Percentiles rank a stretch among this genome's conserved stretches.
These are phyloP conservation scores for Syrrhaptes paradoxus DNA, from an alignment of 2,113 vertebrate species.

Conservation along the genomic window DNA sequence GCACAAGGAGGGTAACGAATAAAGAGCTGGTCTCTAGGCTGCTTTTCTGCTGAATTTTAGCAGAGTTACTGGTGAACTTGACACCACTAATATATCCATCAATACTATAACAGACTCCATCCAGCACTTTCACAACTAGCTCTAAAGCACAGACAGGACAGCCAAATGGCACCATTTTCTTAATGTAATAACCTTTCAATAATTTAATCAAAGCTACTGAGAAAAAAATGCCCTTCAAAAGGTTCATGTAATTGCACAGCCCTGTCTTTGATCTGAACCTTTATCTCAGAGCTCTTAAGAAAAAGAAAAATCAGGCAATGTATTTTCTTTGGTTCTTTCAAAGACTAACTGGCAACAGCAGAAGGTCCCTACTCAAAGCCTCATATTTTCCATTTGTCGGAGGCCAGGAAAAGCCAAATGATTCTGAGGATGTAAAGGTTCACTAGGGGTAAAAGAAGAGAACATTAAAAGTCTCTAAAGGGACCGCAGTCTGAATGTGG, in stretches of 20 bases:
- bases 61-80: not conserved
- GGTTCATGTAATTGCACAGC: not conserved
- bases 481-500: not conserved
- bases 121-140: not conserved
- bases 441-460: not conserved
- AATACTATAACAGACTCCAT: not conserved
- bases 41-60: not conserved
- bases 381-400: slow-evolving; percentile 1
- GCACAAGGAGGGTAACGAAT: not conserved
- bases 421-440: not conserved
- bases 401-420: slow-evolving; percentile 18
- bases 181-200: slow-evolving; percentile 27
- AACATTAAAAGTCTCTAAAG: not conserved
- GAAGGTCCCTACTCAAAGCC: not conserved
- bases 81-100: not conserved
- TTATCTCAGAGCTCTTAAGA: not conserved
- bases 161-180: not conserved
- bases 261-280: not conserved
- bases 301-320: not conserved
- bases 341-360: not conserved
- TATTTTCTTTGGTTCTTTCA: not conserved
- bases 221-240: slow-evolving; percentile 6
- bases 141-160: not conserved
- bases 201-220: not conserved
- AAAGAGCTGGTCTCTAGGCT: not conserved